Evolutionary conservation across 2,888 invertebrate species (phyloP).

Genomic region (Linnaemya vulpina): DNA sequence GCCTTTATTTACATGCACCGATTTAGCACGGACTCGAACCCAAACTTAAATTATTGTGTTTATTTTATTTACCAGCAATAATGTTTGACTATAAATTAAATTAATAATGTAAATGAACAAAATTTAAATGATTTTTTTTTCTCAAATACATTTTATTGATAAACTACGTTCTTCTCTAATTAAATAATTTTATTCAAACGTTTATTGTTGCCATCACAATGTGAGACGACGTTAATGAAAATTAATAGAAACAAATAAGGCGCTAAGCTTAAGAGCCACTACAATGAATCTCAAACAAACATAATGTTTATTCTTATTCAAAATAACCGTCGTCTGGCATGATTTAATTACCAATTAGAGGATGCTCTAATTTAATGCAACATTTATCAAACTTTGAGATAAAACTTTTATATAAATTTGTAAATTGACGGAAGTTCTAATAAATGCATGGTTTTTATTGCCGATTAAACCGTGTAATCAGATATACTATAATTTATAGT

Average conservation of each 20-base stretch:
- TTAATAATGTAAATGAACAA: too few relatives aligned
- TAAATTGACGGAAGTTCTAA: not conserved
- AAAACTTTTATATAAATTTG: not conserved
- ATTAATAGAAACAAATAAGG: conserved; percentile 15
- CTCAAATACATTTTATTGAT: too few relatives aligned
- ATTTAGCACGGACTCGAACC: too few relatives aligned
- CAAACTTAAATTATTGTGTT: too few relatives aligned
- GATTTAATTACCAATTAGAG: not conserved
- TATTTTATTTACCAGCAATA: too few relatives aligned
- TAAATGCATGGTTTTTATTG: not conserved
- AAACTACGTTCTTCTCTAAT: conserved; percentile 12
- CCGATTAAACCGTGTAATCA: not conserved
- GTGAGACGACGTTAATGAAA: conserved; percentile 5
- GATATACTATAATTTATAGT: not conserved
- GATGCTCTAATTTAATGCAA: conserved; percentile 5
- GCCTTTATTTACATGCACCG: too few relatives aligned
- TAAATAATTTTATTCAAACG: conserved; percentile 41
- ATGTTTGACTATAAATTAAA: too few relatives aligned
- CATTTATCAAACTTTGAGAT: conserved; percentile 2
- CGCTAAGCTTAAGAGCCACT: conserved; percentile 12
- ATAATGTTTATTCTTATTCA: not conserved
- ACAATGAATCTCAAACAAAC: conserved; percentile 20
- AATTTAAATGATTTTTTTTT: too few relatives aligned
- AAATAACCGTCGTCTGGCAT: not conserved
- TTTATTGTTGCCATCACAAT: conserved; percentile 39